These are phyloP conservation scores for Brachionus asplanchnoidis DNA, from an alignment of 1,140 invertebrate genomes.

Conservation along the genomic window DNA sequence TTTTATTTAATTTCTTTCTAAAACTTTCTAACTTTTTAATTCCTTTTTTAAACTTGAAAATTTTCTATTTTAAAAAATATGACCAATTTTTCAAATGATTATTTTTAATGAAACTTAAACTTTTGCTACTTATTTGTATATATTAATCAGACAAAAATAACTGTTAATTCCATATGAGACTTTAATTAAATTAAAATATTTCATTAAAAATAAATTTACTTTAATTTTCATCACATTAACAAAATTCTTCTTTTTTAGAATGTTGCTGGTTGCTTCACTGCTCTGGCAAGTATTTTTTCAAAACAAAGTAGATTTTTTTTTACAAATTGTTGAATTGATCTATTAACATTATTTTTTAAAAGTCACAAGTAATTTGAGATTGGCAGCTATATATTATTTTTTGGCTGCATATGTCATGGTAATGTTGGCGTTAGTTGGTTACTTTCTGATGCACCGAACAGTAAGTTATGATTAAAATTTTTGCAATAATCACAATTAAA, in stretches of 20 bases:
- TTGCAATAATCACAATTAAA: background rate
- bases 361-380: background rate
- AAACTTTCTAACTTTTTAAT: too few species aligned
- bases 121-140: too few species aligned
- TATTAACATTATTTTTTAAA: background rate
- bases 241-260: background rate
- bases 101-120: too few species aligned
- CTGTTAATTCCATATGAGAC: too few species aligned
- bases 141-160: too few species aligned
- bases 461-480: background rate
- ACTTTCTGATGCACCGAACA: conserved; percentile 28
- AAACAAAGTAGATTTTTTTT: conserved; percentile 18
- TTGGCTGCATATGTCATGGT: background rate
- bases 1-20: too few species aligned
- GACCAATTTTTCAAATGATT: too few species aligned
- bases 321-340: background rate
- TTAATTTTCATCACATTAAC: background rate
- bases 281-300: conserved; percentile 8
- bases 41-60: too few species aligned
- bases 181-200: too few species aligned
- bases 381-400: conserved; percentile 32
- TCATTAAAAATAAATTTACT: too few species aligned
- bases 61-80: too few species aligned
- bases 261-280: background rate
- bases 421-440: background rate